Evolutionary conservation across 2,113 vertebrate genomes (phyloP).

Genomic region (Lagopus muta): DNA sequence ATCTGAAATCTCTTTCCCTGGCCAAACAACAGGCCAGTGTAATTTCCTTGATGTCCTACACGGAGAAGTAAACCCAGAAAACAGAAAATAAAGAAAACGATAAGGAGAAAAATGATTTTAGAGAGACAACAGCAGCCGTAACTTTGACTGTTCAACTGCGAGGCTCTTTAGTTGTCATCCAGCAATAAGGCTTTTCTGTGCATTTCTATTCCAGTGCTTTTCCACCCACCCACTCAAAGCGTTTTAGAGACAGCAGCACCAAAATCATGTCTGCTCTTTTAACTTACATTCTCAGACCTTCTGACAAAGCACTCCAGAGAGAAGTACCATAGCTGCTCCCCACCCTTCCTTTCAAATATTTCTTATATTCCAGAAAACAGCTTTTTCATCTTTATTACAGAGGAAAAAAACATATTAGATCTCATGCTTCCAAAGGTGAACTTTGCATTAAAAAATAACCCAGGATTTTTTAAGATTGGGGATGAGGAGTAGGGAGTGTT

Average conservation of each 20-base stretch:
- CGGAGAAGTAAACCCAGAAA: background rate
- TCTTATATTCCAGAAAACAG: background rate
- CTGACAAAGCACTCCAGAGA: background rate
- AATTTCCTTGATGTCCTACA: background rate
- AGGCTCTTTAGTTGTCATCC: background rate
- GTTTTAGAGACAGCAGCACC: slow-evolving; percentile 2
- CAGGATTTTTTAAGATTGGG: background rate
- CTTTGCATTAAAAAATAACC: background rate
- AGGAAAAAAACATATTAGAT: background rate
- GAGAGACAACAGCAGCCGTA: background rate
- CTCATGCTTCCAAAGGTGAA: background rate
- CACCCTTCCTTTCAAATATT: background rate
- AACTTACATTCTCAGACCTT: background rate
- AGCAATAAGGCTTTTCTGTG: slow-evolving; percentile 38
- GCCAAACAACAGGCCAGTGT: background rate
- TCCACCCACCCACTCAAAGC: slow-evolving; percentile 30
- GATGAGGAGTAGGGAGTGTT: background rate
- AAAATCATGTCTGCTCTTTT: background rate
- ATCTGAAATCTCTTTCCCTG: background rate
- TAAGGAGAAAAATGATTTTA: background rate
- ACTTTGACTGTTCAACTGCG: background rate
- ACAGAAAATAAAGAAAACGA: background rate
- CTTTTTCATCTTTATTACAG: background rate
- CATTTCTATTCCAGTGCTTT: slow-evolving; percentile 10
- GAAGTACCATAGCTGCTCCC: background rate